phyloP scores from a whole-genome alignment of 1,140 invertebrate species.

The Platyscapa corneri region DNA sequence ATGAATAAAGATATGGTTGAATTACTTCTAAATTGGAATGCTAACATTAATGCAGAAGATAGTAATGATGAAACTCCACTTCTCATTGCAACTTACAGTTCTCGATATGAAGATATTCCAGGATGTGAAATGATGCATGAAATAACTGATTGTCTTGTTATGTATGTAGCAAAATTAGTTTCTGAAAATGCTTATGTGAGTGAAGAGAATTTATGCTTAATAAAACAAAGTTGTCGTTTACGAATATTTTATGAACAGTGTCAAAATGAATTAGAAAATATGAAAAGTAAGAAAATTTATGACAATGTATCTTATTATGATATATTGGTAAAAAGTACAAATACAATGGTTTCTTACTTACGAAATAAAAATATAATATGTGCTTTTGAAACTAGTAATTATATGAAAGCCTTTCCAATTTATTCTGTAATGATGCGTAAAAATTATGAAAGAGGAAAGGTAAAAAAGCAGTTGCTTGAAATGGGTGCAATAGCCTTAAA shows the following conservation, averaged over 20 bases:
- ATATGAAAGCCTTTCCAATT: constrained; percentile 44
- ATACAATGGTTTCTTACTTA: constrained; percentile 42
- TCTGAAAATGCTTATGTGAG: constrained; percentile 29
- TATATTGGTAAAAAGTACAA: constrained; percentile 49
- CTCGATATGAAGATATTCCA: constrained; percentile 44
- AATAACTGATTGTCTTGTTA: constrained; percentile 38
- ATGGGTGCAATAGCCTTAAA: constrained; percentile 21
- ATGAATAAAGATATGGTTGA: constrained; percentile 50
- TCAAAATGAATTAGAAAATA: constrained; percentile 35
- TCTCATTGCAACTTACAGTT: constrained; percentile 42
- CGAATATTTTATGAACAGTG: constrained; percentile 32
- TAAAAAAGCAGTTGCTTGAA: constrained; percentile 39
- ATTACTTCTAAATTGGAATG: constrained; percentile 42
- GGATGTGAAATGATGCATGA: constrained; percentile 41
- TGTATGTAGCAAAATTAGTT: constrained; percentile 47
- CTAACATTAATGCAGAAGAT: constrained; percentile 38
- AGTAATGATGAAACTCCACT: constrained; percentile 38
- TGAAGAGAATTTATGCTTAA: constrained; percentile 39
- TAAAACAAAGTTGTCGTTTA: constrained; percentile 14
- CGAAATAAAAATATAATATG: constrained; percentile 44
- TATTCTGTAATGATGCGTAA: constrained; percentile 45
- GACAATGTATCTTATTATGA: constrained; percentile 49
- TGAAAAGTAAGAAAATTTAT: constrained; percentile 46
- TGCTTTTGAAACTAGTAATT: constrained; percentile 48
- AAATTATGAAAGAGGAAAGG: constrained; percentile 50